phyloP scores from a whole-genome alignment of 2,113 vertebrate species.

The Boleophthalmus pectinirostris region DNA sequence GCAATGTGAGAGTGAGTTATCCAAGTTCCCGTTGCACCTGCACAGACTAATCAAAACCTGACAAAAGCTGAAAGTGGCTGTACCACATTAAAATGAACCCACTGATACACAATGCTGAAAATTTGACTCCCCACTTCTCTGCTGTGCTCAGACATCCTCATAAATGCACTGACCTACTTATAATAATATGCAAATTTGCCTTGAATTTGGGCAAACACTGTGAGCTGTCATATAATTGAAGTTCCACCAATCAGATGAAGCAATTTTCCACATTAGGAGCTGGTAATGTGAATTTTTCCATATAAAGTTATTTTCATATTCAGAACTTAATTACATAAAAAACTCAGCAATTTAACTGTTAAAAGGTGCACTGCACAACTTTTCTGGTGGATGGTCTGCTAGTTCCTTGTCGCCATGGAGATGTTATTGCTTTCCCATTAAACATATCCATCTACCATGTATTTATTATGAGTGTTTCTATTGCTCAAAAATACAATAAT shows the following conservation, averaged over 20 bases:
- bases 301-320: constrained; percentile 29
- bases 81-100: background rate
- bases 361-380: too few species aligned
- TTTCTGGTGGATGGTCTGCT: too few species aligned
- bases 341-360: background rate
- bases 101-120: too few species aligned
- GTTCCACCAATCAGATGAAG: constrained; percentile 47
- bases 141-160: background rate
- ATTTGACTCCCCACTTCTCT: background rate
- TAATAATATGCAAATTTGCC: constrained; percentile 14
- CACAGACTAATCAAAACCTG: too few species aligned
- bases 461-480: too few species aligned
- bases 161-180: background rate
- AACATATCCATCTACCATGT: too few species aligned
- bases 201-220: constrained; percentile 22
- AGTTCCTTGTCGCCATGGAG: too few species aligned
- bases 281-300: constrained; percentile 46
- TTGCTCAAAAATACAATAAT: too few species aligned
- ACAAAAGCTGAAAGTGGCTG: background rate
- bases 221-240: constrained; percentile 39
- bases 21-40: too few species aligned
- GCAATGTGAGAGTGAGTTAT: too few species aligned
- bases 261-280: constrained; percentile 63
- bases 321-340: constrained; percentile 11
- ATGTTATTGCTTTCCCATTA: too few species aligned